phyloP scores from a whole-genome alignment of 2,797 vertebrate genomes.

The Malacoctenus gilli region DNA sequence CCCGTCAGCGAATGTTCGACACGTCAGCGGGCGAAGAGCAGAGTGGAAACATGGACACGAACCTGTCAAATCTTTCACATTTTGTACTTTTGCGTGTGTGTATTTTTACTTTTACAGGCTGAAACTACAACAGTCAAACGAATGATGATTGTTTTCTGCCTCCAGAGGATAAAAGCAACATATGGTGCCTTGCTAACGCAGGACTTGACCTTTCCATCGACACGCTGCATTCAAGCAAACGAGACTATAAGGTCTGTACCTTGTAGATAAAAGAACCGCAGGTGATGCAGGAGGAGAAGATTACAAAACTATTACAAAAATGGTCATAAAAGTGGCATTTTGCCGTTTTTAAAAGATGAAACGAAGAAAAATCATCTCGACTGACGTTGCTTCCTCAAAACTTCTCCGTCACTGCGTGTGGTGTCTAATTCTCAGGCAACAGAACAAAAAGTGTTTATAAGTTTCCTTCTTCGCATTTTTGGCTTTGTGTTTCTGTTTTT shows the following conservation, averaged over 20 bases:
- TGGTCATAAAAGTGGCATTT: no score
- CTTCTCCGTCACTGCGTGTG: no score
- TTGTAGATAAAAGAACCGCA: no score
- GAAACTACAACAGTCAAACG: background rate
- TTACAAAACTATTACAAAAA: background rate
- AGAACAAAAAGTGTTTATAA: constrained; percentile 14
- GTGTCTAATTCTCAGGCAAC: constrained; percentile 9
- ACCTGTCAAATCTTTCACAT: background rate
- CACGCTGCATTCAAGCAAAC: background rate
- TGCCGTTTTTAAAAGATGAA: no score
- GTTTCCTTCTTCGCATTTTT: constrained; percentile 24
- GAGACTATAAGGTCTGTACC: no score
- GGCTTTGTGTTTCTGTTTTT: constrained; percentile 15
- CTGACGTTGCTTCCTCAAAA: no score
- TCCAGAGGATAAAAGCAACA: constrained; percentile 1
- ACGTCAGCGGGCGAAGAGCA: no score
- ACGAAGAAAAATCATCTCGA: no score
- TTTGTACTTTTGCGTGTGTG: background rate
- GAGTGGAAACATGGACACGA: background rate
- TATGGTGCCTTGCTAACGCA: constrained; percentile 2
- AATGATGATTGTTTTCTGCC: background rate
- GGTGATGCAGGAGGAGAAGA: no score
- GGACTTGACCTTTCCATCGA: background rate
- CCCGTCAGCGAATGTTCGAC: constrained; percentile 4
- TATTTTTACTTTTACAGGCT: background rate